These are phyloP conservation scores for Eurypyga helias DNA, from an alignment of 2,113 vertebrate species.

Conservation along the genomic window DNA sequence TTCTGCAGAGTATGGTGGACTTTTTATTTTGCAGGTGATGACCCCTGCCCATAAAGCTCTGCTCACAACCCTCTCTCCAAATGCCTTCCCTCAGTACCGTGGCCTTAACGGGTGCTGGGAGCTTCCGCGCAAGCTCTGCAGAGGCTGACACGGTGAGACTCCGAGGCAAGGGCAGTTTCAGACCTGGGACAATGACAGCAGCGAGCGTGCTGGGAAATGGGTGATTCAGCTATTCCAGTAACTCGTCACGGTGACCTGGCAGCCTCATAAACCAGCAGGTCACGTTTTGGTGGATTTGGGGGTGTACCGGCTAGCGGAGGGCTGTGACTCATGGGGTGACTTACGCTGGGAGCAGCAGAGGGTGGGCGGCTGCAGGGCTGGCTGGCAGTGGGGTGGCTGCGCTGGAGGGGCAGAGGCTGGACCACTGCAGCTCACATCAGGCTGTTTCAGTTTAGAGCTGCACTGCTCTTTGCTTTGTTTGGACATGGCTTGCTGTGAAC, in stretches of 20 bases:
- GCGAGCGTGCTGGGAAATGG: not conserved
- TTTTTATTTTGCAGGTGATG: not conserved
- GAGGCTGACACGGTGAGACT: not conserved
- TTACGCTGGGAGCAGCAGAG: not conserved
- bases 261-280: not conserved
- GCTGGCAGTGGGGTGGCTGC: not conserved
- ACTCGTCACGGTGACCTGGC: not conserved
- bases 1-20: not conserved
- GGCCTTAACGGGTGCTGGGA: not conserved
- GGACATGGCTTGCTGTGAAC: not conserved
- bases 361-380: accelerated
- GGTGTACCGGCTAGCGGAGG: not conserved
- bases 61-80: not conserved
- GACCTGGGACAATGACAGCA: not conserved
- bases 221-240: not conserved
- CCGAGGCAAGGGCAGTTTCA: not conserved
- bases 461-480: not conserved
- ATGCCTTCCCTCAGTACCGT: not conserved
- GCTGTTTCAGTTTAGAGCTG: not conserved
- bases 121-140: accelerated
- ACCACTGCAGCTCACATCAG: not conserved
- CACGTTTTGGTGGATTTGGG: not conserved
- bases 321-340: not conserved
- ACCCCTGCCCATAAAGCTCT: not conserved
- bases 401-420: not conserved